These are phyloP conservation scores for Acheta domesticus DNA, from an alignment of 2,888 invertebrate species.

Conservation along the genomic window DNA sequence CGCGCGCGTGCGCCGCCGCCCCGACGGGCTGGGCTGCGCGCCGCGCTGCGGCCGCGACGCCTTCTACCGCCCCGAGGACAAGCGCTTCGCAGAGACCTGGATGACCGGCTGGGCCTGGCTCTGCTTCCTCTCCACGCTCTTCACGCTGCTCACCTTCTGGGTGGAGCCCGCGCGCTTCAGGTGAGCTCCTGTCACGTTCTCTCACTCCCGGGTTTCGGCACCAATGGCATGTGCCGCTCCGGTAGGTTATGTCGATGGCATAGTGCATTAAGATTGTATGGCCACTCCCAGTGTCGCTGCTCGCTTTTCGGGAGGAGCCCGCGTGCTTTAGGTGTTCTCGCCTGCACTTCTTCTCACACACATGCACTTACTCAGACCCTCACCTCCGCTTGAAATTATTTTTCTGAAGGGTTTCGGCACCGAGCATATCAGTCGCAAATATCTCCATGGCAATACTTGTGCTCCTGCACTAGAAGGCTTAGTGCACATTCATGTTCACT, in stretches of 20 bases:
- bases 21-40: constrained; percentile 52
- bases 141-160: constrained; percentile 81
- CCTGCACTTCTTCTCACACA: no score
- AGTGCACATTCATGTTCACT: constrained; percentile 42
- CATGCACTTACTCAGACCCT: no score
- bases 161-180: constrained; percentile 73
- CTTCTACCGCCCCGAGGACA: constrained; percentile 63
- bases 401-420: no score
- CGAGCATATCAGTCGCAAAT: no score
- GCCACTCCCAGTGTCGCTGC: constrained; percentile 56
- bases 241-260: no score
- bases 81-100: constrained; percentile 68
- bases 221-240: no score
- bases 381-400: no score
- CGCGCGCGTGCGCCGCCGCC: constrained; percentile 52
- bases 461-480: no score
- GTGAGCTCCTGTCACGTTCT: no score
- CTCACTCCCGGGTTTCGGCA: constrained; percentile 43
- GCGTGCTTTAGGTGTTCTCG: constrained; percentile 52
- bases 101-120: constrained; percentile 74
- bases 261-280: no score
- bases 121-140: constrained; percentile 75
- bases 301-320: constrained; percentile 87
- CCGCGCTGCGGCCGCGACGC: constrained; percentile 66
- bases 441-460: no score